A percentile compares a stretch with the other conserved stretches of the same genome.
Conservation (phyloP, 2,888 invertebrate species). For the Drosophila macrospina region DNA sequence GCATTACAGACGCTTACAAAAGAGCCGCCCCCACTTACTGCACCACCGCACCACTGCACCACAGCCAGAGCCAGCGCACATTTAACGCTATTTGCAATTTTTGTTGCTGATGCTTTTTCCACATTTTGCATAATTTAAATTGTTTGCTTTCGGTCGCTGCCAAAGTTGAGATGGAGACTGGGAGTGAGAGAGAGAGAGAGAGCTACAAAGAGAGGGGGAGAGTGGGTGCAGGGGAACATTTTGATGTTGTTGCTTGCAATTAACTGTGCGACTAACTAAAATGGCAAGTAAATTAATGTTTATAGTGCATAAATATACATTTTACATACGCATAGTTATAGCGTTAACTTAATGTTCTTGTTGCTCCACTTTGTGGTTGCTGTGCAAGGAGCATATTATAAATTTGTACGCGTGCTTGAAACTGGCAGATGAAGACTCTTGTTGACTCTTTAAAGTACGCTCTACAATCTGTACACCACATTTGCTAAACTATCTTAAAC, state of each 20-base stretch:
- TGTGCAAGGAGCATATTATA: neutral
- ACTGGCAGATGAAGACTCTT: too few species aligned
- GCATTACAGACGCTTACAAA: constrained; percentile 53
- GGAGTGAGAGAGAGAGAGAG: neutral
- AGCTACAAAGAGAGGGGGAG: too few species aligned
- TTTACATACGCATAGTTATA: constrained; percentile 42
- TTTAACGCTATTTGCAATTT: constrained; percentile 65
- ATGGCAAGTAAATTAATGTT: constrained; percentile 74
- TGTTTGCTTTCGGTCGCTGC: constrained; percentile 51
- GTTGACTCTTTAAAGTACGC: too few species aligned
- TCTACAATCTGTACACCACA: too few species aligned
- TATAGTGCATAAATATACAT: constrained; percentile 70
- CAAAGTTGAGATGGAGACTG: neutral
- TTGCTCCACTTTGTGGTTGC: neutral
- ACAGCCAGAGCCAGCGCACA: constrained; percentile 26
- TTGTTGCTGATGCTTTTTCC: constrained; percentile 60
- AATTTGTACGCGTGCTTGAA: neutral
- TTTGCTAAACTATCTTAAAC: neutral
- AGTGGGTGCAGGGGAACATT: neutral
- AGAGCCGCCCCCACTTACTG: neutral
- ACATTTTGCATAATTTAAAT: constrained; percentile 70
- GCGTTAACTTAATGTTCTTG: neutral
- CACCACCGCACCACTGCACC: neutral
- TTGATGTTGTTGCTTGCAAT: constrained; percentile 72
- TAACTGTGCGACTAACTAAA: constrained; percentile 72